Evolutionary conservation across 2,888 invertebrate species (phyloP).

Genomic region (Fragum fragum): DNA sequence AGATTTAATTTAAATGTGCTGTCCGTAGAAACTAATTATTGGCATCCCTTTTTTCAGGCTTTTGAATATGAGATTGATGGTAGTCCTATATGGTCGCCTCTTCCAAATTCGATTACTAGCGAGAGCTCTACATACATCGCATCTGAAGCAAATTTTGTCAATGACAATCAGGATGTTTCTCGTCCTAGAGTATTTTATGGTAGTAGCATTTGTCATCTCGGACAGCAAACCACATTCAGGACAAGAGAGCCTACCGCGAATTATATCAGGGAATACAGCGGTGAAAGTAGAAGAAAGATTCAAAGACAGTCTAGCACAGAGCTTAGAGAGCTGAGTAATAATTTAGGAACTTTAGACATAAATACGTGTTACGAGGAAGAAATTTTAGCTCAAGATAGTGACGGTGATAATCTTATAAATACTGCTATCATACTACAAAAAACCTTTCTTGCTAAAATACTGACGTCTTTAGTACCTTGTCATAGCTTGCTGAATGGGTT

Average conservation of each 20-base stretch:
- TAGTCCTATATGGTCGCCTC: too few relatives aligned
- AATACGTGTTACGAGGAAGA: neutral
- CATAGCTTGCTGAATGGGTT: conserved; percentile 20
- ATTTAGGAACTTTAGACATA: neutral
- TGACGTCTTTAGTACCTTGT: conserved; percentile 22
- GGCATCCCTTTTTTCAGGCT: neutral
- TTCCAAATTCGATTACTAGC: too few relatives aligned
- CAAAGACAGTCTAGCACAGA: conserved; percentile 11
- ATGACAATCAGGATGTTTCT: neutral
- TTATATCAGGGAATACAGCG: neutral
- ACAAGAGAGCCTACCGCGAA: neutral
- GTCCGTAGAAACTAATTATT: too few relatives aligned
- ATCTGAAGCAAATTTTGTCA: neutral
- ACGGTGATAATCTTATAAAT: conserved; percentile 41
- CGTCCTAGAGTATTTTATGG: neutral
- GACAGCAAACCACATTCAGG: neutral
- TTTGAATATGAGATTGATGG: neutral
- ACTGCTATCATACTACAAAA: conserved; percentile 30
- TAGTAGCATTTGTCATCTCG: neutral
- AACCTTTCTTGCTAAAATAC: conserved; percentile 1
- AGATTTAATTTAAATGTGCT: too few relatives aligned
- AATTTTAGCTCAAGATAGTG: conserved; percentile 31
- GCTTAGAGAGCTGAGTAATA: neutral
- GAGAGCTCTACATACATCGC: neutral
- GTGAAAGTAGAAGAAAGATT: neutral